Percentiles rank a stretch among this genome's conserved stretches.
Evolutionary conservation across 2,888 invertebrate species (phyloP).

Genomic region (Oxyscelio sp.): DNA sequence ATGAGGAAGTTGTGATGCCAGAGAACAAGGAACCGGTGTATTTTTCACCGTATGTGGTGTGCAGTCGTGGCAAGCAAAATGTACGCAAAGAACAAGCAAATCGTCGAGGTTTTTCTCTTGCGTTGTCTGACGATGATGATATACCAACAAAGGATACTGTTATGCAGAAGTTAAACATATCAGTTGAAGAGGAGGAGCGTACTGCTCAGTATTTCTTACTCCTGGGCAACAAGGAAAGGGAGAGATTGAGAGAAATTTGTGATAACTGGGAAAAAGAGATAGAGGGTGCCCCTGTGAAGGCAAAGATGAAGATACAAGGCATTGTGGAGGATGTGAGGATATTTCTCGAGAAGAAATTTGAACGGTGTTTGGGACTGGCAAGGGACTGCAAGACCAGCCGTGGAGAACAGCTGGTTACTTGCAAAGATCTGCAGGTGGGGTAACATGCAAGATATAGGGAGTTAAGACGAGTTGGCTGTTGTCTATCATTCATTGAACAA

Average conservation of each 20-base stretch:
- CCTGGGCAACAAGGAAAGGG: too few relatives aligned
- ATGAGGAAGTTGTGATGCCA: too few relatives aligned
- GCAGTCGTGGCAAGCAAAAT: too few relatives aligned
- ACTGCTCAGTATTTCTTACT: too few relatives aligned
- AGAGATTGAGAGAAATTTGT: conserved; percentile 89
- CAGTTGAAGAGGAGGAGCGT: conserved; percentile 83
- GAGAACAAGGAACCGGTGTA: too few relatives aligned
- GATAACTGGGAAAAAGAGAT: conserved; percentile 90
- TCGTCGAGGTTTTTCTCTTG: too few relatives aligned
- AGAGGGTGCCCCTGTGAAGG: conserved; percentile 88
- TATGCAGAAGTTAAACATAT: conserved; percentile 82
- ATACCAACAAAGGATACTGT: conserved; percentile 84
- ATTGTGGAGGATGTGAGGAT: conserved; percentile 94
- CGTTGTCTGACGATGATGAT: too few relatives aligned
- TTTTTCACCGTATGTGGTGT: too few relatives aligned
- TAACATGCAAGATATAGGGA: too few relatives aligned
- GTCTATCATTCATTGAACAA: too few relatives aligned
- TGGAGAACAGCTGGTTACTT: conserved; percentile 89
- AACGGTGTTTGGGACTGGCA: conserved; percentile 91
- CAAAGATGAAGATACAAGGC: conserved; percentile 91
- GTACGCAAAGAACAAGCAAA: conserved; percentile 89
- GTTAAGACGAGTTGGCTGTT: too few relatives aligned
- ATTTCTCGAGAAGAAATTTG: conserved; percentile 93
- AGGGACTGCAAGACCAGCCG: conserved; percentile 83
- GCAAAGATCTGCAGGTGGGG: conserved; percentile 92